phyloP scores from a whole-genome alignment of 2,113 vertebrate species.

The Sturnus vulgaris region DNA sequence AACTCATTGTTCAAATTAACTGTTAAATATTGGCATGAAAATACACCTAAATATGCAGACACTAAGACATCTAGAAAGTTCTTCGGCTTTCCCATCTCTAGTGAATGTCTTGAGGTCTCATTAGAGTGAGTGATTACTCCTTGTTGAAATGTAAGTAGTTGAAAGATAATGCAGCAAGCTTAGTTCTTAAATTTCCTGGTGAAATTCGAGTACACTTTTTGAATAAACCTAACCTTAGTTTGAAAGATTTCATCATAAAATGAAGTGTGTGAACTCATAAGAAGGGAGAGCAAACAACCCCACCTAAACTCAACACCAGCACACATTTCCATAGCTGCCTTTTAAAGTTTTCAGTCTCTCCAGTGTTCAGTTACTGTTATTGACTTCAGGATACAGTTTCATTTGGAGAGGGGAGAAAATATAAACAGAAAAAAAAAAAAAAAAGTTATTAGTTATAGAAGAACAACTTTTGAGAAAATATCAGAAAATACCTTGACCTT shows the following conservation, averaged over 20 bases:
- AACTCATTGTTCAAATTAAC: neutral
- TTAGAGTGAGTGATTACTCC: neutral
- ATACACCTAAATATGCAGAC: neutral
- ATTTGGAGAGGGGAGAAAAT: neutral
- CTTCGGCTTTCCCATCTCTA: neutral
- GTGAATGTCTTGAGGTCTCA: neutral
- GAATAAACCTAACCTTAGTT: neutral
- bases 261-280: fast-evolving
- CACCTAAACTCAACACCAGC: neutral
- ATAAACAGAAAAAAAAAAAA: neutral
- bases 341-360: neutral
- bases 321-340: neutral
- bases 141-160: neutral
- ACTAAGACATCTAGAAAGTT: neutral
- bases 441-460: neutral
- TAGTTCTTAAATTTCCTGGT: neutral
- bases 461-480: neutral
- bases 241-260: neutral
- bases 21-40: neutral
- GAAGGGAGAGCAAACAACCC: neutral
- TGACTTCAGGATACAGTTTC: neutral
- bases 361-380: neutral
- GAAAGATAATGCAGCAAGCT: neutral
- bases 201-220: neutral
- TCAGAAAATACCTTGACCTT: neutral